Conservation (phyloP, 2,113 vertebrate species). For the Daubentonia madagascariensis region DNA sequence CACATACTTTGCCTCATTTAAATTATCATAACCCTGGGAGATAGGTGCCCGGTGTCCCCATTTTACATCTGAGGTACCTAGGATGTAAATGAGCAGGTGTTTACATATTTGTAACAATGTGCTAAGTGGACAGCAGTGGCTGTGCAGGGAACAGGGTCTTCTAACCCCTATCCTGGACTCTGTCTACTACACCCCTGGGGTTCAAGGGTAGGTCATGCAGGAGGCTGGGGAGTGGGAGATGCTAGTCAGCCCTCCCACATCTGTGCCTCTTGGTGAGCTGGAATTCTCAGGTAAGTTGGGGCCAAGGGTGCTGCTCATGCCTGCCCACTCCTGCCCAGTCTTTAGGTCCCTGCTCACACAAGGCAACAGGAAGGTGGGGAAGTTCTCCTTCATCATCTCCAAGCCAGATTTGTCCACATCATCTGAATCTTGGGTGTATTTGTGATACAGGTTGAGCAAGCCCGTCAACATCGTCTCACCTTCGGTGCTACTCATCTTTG, state of each 20-base stretch:
- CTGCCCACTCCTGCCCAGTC: background rate
- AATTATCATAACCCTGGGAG: background rate
- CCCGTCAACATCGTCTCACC: background rate
- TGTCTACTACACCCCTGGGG: no score
- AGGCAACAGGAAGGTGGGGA: background rate
- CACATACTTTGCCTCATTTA: background rate
- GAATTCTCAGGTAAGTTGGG: background rate
- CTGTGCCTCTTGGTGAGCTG: background rate
- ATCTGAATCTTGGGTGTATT: background rate
- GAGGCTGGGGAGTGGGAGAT: rapidly evolving
- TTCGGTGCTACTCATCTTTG: background rate
- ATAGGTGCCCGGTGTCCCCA: background rate
- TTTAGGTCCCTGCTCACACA: slow-evolving; percentile 21
- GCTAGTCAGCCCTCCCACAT: background rate
- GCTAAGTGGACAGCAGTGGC: background rate
- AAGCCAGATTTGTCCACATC: background rate
- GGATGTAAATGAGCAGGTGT: background rate
- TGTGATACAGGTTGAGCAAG: background rate
- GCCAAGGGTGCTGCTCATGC: background rate
- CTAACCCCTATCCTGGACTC: background rate
- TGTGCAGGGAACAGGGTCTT: background rate
- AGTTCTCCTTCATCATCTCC: background rate
- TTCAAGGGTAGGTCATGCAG: background rate
- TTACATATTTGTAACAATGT: rapidly evolving
- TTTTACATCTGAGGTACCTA: background rate